Conservation (phyloP, 2,113 vertebrate species). For the Fregetta grallaria region DNA sequence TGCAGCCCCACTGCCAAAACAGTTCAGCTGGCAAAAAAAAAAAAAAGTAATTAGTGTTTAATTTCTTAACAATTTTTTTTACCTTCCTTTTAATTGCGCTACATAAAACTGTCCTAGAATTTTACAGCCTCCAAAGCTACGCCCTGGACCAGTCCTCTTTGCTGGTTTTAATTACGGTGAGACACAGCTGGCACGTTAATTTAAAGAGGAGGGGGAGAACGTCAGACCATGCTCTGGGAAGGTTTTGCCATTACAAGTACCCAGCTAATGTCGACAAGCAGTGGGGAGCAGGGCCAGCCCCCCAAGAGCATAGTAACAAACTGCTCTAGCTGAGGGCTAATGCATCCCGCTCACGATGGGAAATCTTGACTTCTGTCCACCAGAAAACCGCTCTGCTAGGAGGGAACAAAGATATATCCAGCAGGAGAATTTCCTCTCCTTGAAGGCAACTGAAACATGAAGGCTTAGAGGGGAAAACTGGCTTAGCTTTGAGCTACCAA, state of each 20-base stretch:
- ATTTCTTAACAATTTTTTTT: conserved; percentile 80
- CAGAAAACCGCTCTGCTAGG: accelerated
- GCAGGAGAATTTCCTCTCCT: not conserved
- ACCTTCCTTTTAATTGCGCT: conserved; percentile 78
- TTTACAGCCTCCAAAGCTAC: conserved; percentile 75
- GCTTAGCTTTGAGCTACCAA: not conserved
- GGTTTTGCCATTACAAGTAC: conserved; percentile 27
- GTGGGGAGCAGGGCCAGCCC: not conserved
- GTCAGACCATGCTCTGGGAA: not conserved
- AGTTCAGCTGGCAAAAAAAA: conserved; percentile 65
- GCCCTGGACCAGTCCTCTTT: conserved; percentile 66
- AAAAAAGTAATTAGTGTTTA: conserved; percentile 78
- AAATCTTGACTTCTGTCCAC: not conserved
- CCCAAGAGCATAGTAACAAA: not conserved
- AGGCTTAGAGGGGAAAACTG: not conserved
- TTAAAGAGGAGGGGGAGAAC: conserved; percentile 2
- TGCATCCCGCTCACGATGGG: accelerated
- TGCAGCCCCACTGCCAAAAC: conserved; percentile 30
- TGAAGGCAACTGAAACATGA: not conserved
- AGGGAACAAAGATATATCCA: not conserved
- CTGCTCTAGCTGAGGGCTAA: not conserved
- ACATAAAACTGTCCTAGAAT: conserved; percentile 82
- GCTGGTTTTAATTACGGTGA: conserved; percentile 79
- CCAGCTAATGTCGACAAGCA: conserved; percentile 7
- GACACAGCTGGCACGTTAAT: conserved; percentile 70